These are phyloP conservation scores for Agriopis leucophaearia DNA, from an alignment of 2,888 invertebrate genomes.

Conservation along the genomic window DNA sequence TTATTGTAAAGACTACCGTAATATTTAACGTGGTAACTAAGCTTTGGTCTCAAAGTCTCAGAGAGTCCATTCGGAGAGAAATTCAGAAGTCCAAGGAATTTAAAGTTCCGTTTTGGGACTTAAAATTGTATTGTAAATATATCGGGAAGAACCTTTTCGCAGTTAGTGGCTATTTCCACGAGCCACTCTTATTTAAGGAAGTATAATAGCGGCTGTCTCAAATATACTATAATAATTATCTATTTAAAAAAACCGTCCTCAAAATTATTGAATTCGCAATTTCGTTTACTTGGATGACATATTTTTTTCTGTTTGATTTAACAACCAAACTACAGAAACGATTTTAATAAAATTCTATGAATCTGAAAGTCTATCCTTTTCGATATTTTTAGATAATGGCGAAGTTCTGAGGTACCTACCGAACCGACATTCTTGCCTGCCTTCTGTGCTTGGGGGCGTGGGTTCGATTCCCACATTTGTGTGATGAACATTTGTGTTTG, in stretches of 20 bases:
- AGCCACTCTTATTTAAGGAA: neutral
- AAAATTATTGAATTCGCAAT: neutral
- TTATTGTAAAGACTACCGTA: neutral
- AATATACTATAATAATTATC: no score
- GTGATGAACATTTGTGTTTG: no score
- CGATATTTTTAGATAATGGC: no score
- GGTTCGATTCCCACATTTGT: no score
- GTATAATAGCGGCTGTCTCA: no score
- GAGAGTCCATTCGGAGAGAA: constrained; percentile 4
- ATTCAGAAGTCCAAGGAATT: constrained; percentile 2
- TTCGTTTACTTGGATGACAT: no score
- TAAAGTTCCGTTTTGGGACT: constrained; percentile 14
- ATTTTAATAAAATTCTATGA: no score
- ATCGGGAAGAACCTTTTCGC: neutral
- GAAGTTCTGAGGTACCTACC: no score
- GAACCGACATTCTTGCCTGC: no score
- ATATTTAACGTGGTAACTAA: constrained; percentile 8
- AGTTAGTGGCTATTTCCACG: neutral
- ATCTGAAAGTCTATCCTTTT: no score
- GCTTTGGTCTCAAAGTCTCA: constrained; percentile 12
- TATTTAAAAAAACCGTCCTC: neutral
- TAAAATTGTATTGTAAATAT: neutral
- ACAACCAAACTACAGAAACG: no score
- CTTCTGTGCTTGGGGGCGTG: no score
- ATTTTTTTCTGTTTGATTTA: neutral